These are phyloP conservation scores for Piscicola geometra DNA, from an alignment of 2,888 invertebrate species.

Conservation along the genomic window DNA sequence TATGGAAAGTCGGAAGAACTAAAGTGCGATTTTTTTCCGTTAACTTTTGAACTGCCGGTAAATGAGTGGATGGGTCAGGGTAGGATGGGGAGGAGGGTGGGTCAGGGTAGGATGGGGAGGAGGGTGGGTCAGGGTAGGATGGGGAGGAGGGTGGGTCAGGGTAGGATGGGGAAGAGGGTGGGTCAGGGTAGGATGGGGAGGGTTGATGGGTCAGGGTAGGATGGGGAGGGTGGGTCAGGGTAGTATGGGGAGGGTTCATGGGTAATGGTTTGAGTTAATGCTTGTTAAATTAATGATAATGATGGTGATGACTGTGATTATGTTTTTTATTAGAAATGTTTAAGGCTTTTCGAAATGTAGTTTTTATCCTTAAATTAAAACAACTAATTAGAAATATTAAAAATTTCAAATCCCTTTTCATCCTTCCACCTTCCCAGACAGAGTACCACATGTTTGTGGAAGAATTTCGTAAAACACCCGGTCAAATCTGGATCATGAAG, in stretches of 20 bases:
- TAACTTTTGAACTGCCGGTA: constrained; percentile 63
- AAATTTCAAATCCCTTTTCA: too few species aligned
- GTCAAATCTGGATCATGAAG: constrained; percentile 66
- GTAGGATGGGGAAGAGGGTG: not conserved
- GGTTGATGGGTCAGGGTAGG: too few species aligned
- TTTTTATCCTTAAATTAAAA: not conserved
- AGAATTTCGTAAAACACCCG: constrained; percentile 61
- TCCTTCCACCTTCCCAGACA: too few species aligned
- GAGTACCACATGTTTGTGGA: constrained; percentile 65
- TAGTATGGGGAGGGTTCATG: too few species aligned
- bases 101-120: not conserved
- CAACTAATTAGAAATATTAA: not conserved
- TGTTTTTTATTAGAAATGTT: too few species aligned
- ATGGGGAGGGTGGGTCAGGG: too few species aligned
- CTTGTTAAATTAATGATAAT: too few species aligned
- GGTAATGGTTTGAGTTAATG: too few species aligned
- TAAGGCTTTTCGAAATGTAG: too few species aligned
- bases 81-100: not conserved
- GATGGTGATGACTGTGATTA: too few species aligned
- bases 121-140: not conserved
- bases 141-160: not conserved
- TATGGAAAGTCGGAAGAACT: constrained; percentile 56
- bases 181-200: too few species aligned
- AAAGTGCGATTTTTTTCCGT: constrained; percentile 61
- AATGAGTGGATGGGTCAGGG: not conserved